Conservation (phyloP, 1,140 invertebrate species). For the Hycleus cichorii region DNA sequence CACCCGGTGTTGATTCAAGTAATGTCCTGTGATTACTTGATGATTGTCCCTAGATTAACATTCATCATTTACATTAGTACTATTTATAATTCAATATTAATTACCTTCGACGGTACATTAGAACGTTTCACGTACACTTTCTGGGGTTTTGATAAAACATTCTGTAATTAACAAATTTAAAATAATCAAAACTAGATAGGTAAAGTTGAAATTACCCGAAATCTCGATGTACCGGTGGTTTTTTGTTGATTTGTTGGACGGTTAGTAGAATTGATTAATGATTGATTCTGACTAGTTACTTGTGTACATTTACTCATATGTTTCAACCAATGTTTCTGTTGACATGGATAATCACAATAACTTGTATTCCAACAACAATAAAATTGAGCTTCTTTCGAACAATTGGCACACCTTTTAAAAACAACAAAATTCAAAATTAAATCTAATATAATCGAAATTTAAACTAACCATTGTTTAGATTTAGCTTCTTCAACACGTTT, state of each 20-base stretch:
- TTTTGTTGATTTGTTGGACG: constrained; percentile 20
- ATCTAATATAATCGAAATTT: neutral
- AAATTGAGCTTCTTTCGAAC: constrained; percentile 77
- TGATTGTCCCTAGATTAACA: constrained; percentile 6
- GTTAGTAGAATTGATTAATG: constrained; percentile 5
- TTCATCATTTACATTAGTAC: neutral
- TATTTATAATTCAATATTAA: neutral
- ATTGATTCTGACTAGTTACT: constrained; percentile 17
- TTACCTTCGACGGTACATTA: constrained; percentile 5
- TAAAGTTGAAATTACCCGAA: constrained; percentile 28
- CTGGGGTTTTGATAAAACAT: constrained; percentile 7
- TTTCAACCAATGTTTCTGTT: constrained; percentile 59
- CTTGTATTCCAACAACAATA: constrained; percentile 95
- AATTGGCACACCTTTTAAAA: constrained; percentile 60
- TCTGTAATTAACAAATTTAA: neutral
- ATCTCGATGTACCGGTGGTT: constrained; percentile 19
- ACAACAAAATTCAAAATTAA: constrained; percentile 1
- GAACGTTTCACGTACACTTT: constrained; percentile 4
- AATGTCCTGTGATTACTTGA: constrained; percentile 25
- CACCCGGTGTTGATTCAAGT: constrained; percentile 33
- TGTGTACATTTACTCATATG: constrained; percentile 47
- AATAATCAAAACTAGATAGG: neutral
- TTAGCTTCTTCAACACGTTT: constrained; percentile 68
- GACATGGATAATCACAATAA: constrained; percentile 83
- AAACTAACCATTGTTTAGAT: constrained; percentile 65